Evolutionary conservation across 2,797 vertebrate species (phyloP), one percentile per base, ranked within the genome.

Genomic region (Acanthis flammea): DNA sequence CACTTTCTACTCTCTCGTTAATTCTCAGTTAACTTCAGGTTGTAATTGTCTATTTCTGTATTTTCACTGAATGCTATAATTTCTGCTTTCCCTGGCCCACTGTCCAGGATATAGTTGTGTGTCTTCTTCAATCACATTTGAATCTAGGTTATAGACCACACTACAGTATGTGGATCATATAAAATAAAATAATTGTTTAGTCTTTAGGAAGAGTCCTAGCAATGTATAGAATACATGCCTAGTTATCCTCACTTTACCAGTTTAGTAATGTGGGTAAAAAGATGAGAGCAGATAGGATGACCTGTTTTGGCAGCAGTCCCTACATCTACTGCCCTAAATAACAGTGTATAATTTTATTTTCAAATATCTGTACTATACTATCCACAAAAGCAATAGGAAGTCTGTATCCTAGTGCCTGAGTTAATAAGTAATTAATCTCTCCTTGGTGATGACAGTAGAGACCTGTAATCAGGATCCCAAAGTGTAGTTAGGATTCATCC

Each of bases 81-180:
- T 47, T 57, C 67, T 61, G 31, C 15, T 37, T 58, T 7, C 10
- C 2, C 1, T 0, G 1, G 44, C 15, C 14, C 5, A 0, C 65
- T 62, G 31, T 53, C 28, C 24, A 4, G 19, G n/a, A 25, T 74
- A 47, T 3, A 28, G 13, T 25, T 62, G 9, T 15, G 7, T 61
- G 28, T 25, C 35, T 25, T 76, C 53, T 78, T 80, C 25, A 22
- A 28, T 81, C 6, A 4, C 23, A 3, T 79, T 54, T 73, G 16
- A 35, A 68, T 47, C 35, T 28, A 17, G 14, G 3, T 72, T 94
- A 19, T 10, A 25, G 25, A 71, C 21, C 25, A 24, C 28, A 1
- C 4, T 84, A 16, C 15, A 9, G 14, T 33, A 71, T 15, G 9
- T 33, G 17, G 33, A 73, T 44, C 19, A 11, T 44, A n/a, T 12